phyloP scores from a whole-genome alignment of 2,797 vertebrate genomes.

The Acrocephalus scirpaceus region DNA sequence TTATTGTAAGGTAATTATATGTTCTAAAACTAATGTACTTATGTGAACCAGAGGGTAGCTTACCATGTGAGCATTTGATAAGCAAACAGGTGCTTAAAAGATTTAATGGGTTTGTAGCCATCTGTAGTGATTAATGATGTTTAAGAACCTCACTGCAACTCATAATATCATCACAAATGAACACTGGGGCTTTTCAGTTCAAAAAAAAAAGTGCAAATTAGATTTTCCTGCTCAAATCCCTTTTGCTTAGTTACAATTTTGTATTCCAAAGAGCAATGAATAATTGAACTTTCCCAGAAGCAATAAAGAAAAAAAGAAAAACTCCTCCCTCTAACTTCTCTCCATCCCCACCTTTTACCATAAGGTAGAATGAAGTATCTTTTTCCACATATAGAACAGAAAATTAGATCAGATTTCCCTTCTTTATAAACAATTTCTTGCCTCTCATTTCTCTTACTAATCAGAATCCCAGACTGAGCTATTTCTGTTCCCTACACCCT shows the following conservation, averaged over 20 bases:
- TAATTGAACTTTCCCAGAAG: background rate
- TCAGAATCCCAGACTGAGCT: background rate
- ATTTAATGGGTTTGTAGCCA: slow-evolving; percentile 26
- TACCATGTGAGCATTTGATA: slow-evolving; percentile 20
- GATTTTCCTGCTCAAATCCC: background rate
- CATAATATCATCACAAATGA: slow-evolving; percentile 18
- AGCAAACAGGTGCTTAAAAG: slow-evolving; percentile 49
- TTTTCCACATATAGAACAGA: background rate
- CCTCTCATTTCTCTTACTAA: background rate
- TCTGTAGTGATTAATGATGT: slow-evolving; percentile 60
- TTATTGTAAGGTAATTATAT: slow-evolving; percentile 12
- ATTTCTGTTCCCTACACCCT: background rate
- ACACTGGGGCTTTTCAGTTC: background rate
- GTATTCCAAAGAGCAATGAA: background rate
- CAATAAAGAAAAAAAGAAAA: background rate
- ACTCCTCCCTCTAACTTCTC: background rate
- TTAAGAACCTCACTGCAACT: background rate
- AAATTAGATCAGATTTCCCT: background rate
- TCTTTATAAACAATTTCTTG: background rate
- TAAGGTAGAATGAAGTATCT: background rate
- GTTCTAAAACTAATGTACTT: slow-evolving; percentile 32
- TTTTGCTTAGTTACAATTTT: background rate
- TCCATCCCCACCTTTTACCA: background rate
- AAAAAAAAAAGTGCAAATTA: background rate
- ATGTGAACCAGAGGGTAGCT: slow-evolving; percentile 9